These are phyloP conservation scores for Chrysochloris asiatica DNA, from an alignment of 2,113 vertebrate species.

Conservation along the genomic window DNA sequence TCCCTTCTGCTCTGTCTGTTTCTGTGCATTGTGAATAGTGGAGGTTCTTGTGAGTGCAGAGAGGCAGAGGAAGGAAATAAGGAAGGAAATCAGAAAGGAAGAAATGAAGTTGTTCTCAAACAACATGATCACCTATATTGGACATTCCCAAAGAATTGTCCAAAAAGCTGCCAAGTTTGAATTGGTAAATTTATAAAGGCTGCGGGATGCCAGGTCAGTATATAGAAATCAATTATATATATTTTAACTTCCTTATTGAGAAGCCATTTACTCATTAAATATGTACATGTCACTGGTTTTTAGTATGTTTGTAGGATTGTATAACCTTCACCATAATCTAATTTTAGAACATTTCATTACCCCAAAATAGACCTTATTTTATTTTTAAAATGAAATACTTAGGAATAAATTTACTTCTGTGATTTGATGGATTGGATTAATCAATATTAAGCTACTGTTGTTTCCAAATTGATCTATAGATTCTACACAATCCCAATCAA, in stretches of 20 bases:
- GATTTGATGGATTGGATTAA: not conserved
- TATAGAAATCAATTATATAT: not conserved
- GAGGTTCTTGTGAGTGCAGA: not conserved
- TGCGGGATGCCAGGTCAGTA: too few species aligned
- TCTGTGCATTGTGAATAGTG: not conserved
- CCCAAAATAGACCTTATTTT: not conserved
- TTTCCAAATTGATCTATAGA: conserved; percentile 11
- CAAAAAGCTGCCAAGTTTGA: not conserved
- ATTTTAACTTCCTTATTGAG: not conserved
- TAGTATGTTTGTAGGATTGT: conserved; percentile 18
- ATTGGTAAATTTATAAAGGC: not conserved
- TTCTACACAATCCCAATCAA: not conserved
- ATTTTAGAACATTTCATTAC: conserved; percentile 38
- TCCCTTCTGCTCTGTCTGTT: too few species aligned
- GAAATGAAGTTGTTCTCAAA: not conserved
- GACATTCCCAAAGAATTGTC: not conserved
- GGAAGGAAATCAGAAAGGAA: not conserved
- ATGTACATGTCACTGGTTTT: not conserved
- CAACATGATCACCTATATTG: too few species aligned
- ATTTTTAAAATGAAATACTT: conserved; percentile 11
- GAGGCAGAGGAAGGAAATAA: conserved; percentile 17
- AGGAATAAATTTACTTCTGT: not conserved
- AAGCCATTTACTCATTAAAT: not conserved
- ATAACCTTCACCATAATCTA: not conserved
- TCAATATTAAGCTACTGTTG: not conserved